Evolutionary conservation across 2,888 invertebrate species (phyloP).

Genomic region (Chloroclysta siterata): DNA sequence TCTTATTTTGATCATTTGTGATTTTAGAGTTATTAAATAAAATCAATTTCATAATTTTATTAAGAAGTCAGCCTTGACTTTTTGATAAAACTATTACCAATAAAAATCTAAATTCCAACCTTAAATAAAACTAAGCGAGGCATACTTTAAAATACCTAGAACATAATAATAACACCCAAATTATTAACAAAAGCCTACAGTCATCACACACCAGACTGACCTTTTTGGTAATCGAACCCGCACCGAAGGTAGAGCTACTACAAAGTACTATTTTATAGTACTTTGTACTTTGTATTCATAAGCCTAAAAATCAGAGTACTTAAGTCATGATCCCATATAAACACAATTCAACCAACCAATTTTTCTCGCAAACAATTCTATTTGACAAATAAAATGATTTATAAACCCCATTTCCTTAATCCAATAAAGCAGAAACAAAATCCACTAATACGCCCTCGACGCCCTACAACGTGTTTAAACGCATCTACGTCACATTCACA

Average conservation of each 20-base stretch:
- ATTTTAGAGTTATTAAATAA: neutral
- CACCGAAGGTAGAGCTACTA: too few species aligned
- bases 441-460: constrained; percentile 51
- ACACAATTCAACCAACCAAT: constrained; percentile 25
- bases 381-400: constrained; percentile 45
- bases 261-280: too few species aligned
- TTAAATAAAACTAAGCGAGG: too few species aligned
- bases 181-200: too few species aligned
- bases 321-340: neutral
- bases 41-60: neutral
- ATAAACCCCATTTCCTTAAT: constrained; percentile 49
- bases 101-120: too few species aligned
- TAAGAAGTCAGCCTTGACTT: neutral
- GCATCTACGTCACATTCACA: constrained; percentile 66
- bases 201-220: too few species aligned
- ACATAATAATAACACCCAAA: too few species aligned
- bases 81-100: too few species aligned
- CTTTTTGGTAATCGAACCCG: too few species aligned
- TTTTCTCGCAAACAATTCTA: constrained; percentile 25
- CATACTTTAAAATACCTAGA: too few species aligned
- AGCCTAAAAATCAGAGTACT: neutral
- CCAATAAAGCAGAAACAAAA: constrained; percentile 59
- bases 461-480: constrained; percentile 40
- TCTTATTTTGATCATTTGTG: too few species aligned
- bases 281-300: too few species aligned